Base-by-base conservation (phyloP, 2,797 vertebrate species). In the Morus bassanus region DNA sequence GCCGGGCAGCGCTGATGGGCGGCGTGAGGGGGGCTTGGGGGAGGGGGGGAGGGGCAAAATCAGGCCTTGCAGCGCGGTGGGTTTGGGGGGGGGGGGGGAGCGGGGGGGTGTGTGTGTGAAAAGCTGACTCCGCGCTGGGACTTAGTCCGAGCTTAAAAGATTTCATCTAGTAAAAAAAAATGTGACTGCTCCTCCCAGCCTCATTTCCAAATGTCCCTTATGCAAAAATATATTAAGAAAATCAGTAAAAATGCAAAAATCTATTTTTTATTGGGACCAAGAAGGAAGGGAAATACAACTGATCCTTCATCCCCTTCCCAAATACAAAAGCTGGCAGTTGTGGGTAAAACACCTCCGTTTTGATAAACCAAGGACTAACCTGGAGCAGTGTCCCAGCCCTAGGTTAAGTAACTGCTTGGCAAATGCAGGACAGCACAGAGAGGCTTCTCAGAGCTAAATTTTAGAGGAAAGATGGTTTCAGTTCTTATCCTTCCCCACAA, bases 391-490 rank as follows among this genome's bases (percentile, higher is more conserved):
- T 3, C 41, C 13, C 31, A 64, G 53, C 21, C 72, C 54, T 6
- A 14, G 11, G 16, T 6, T 37, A 23, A 33, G 8, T 6, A 51
- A 35, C 33, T n/a, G 33, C 51, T 17, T 23, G 24, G 28, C 19
- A 54, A 41, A 59, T 3, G 3, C 28, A 43, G n/a, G 19, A 17
- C 6, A 70, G 57, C 7, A 28, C 5, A 13, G 16, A 57, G 18
- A 28, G 5, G 14, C 19, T 15, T 9, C 7, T 0, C 50, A 21
- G 21, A 43, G 24, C 7, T 28, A 4, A 1, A 10, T 13, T 45
- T 39, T 4, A n/a, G 7, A 46, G 23, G 8, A 18, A 63, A 35
- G 4, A 12, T 5, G 2, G 2, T 0, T 15, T 18, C 7, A 56
- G 10, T 24, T n/a, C 46, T 57, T 35, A 30, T 19, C 24, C 41